Conservation (phyloP, 2,113 vertebrate species). For the Gymnorhina tibicen region DNA sequence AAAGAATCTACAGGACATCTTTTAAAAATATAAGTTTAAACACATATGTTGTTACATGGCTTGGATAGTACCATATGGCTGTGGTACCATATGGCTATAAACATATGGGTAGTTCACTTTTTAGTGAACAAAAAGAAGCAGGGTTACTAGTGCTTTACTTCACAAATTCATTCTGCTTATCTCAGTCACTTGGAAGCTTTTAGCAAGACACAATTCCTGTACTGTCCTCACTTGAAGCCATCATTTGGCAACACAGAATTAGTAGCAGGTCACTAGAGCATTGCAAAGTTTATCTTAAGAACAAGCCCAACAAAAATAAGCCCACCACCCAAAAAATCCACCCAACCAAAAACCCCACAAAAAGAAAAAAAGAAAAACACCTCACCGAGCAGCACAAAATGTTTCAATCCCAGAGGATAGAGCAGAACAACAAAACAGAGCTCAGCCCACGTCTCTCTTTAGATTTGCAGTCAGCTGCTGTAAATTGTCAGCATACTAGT, state of each 20-base stretch:
- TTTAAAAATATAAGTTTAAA: conserved; percentile 6
- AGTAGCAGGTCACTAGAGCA: neutral
- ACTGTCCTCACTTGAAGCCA: neutral
- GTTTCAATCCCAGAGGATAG: neutral
- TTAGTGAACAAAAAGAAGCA: neutral
- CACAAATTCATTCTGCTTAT: neutral
- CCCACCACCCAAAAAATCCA: neutral
- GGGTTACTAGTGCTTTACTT: neutral
- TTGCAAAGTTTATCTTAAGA: neutral
- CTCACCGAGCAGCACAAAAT: neutral
- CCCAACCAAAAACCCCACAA: neutral
- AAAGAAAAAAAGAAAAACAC: neutral
- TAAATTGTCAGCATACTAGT: neutral
- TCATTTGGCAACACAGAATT: neutral
- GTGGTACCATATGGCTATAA: neutral
- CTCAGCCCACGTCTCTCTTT: neutral
- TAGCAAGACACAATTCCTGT: neutral
- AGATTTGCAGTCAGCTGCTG: neutral
- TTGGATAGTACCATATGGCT: conserved; percentile 9
- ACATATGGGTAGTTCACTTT: neutral
- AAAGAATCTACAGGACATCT: neutral
- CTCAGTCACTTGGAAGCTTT: neutral
- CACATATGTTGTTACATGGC: neutral
- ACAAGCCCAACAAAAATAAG: neutral
- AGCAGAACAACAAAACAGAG: neutral